Conservation (phyloP, 2,888 invertebrate species). For the Dryobota labecula region DNA sequence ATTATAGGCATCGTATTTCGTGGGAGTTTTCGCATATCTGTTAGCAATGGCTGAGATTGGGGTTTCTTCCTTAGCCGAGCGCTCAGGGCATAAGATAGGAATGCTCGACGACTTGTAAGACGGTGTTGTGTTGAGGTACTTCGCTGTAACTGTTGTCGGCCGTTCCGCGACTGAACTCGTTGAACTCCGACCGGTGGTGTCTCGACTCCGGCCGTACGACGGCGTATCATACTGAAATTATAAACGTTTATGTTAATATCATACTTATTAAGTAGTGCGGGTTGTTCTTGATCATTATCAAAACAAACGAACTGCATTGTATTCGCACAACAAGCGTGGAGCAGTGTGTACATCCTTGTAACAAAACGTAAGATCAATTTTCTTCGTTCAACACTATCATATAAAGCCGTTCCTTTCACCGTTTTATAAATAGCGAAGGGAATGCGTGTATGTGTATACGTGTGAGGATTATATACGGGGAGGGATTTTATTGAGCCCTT, state of each 20-base stretch:
- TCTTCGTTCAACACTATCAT: constrained; percentile 80
- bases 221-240: constrained; percentile 86
- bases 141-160: constrained; percentile 86
- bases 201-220: constrained; percentile 82
- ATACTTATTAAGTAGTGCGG: neutral
- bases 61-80: constrained; percentile 83
- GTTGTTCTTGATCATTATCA: neutral
- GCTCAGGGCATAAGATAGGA: constrained; percentile 82
- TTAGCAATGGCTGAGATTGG: constrained; percentile 85
- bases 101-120: constrained; percentile 88
- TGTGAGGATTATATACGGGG: constrained; percentile 73
- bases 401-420: constrained; percentile 79
- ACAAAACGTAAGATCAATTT: constrained; percentile 70
- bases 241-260: constrained; percentile 37
- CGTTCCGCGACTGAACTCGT: constrained; percentile 76
- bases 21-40: constrained; percentile 77
- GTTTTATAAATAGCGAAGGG: constrained; percentile 84
- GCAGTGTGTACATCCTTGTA: constrained; percentile 11
- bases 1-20: constrained; percentile 64
- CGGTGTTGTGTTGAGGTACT: constrained; percentile 83
- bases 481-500: constrained; percentile 80
- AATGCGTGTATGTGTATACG: constrained; percentile 73
- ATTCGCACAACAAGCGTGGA: constrained; percentile 13
- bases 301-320: constrained; percentile 12
- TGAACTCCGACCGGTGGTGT: constrained; percentile 74